phyloP scores from a whole-genome alignment of 2,113 vertebrate species.

The Menura novaehollandiae region DNA sequence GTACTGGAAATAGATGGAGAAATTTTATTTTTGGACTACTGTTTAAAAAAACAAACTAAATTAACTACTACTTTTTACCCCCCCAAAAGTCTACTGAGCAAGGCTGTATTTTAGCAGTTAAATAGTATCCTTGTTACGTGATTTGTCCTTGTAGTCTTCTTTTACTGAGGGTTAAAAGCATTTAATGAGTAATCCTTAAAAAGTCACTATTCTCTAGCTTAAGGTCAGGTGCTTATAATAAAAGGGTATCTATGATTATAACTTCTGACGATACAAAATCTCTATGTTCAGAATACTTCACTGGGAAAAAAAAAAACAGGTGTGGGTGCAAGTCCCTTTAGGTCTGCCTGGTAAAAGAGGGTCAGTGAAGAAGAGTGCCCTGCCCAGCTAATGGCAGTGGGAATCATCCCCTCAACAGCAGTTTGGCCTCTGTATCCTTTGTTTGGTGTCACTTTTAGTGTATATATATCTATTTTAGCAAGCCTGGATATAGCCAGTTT shows the following conservation, averaged over 20 bases:
- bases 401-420: not conserved
- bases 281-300: not conserved
- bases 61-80: not conserved
- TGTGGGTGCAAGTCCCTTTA: not conserved
- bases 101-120: slow-evolving; percentile 35
- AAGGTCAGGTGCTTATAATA: not conserved
- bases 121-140: not conserved
- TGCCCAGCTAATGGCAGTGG: not conserved
- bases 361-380: not conserved
- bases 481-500: not conserved
- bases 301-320: not conserved
- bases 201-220: not conserved
- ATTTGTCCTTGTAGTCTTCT: not conserved
- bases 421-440: not conserved
- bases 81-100: slow-evolving; percentile 36
- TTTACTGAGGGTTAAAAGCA: slow-evolving; percentile 19
- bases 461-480: not conserved
- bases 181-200: not conserved
- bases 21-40: slow-evolving; percentile 55
- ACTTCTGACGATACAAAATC: not conserved
- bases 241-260: not conserved
- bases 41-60: not conserved
- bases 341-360: not conserved
- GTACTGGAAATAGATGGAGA: slow-evolving; percentile 35
- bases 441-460: not conserved